Evolutionary conservation across 2,888 invertebrate species (phyloP), one percentile per base, ranked within the genome.

Genomic region (Drosophila fulvimacula): DNA sequence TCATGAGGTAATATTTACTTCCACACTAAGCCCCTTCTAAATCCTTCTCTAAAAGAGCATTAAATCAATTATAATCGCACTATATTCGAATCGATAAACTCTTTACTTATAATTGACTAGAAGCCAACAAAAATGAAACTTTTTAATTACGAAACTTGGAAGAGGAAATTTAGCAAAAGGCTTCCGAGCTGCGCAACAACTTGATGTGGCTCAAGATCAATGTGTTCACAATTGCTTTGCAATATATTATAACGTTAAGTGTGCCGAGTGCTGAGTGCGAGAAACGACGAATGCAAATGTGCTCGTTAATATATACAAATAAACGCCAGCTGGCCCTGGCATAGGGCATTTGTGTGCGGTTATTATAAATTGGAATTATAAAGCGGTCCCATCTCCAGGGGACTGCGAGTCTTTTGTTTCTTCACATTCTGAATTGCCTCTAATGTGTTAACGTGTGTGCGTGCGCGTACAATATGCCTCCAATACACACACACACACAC

Each of bases 321-420:
- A 38, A 38, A 38, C 24, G 24, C 24, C 52, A 52, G n/a, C 36
- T 48, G 46, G 24, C 24, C 6, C 2, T 1, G n/a, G 36, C 17
- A 3, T 11, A 17, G 52, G 24, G n/a, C 52, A 38, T 38, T 51
- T 3, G 36, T 0, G 11, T 24, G 36, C 52, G 36, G 51, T 10
- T 36, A 52, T 24, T 52, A 52, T 52, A 52, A 38, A 24, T 19
- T 49, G 24, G 38, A 52, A 24, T 32, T 49, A 49, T 32, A 38
- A 38, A 38, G 24, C 52, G 24, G 38, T 38, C 11, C 36, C 24
- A 27, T 24, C 52, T 52, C 52, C 11, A 13, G 38, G 38, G 52
- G 52, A 38, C 6, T 15, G 6, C n/a, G 11, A 11, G 24, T 48
- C 46, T 30, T 48, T 30, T 48, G 30, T 48, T 48, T 52, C 52